These are phyloP conservation scores for Scomber scombrus DNA, from an alignment of 2,113 vertebrate species.

Conservation along the genomic window DNA sequence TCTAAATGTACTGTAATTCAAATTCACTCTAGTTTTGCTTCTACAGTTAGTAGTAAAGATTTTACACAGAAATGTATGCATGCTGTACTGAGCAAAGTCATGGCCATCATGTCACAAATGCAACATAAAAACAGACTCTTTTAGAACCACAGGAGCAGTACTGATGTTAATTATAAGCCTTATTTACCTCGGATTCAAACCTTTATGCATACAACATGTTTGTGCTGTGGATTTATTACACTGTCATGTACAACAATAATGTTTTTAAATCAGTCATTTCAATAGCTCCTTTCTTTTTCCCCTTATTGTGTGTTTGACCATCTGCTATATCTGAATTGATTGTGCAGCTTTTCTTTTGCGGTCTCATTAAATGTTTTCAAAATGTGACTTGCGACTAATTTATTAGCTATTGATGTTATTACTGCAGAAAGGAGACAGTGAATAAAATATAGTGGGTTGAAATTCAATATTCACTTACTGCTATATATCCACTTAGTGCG, in stretches of 20 bases:
- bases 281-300: not conserved
- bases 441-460: not conserved
- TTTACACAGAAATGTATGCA: not conserved
- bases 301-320: not conserved
- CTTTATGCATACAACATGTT: not conserved
- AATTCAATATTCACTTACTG: slow-evolving; percentile 28
- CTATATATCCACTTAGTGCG: not conserved
- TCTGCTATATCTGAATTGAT: not conserved
- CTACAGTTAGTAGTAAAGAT: too few species aligned
- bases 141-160: not conserved
- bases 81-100: not conserved
- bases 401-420: slow-evolving; percentile 25
- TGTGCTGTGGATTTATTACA: not conserved
- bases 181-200: not conserved
- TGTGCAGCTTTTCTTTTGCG: slow-evolving; percentile 1
- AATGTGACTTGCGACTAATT: slow-evolving; percentile 5
- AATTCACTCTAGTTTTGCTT: too few species aligned
- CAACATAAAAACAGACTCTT: not conserved
- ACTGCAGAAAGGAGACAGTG: slow-evolving; percentile 1
- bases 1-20: too few species aligned
- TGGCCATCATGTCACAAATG: not conserved
- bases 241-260: not conserved
- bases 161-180: not conserved
- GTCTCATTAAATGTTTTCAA: slow-evolving; percentile 19
- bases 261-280: not conserved